Evolutionary conservation across 2,888 invertebrate genomes (phyloP).

Genomic region (Buathra laborator): DNA sequence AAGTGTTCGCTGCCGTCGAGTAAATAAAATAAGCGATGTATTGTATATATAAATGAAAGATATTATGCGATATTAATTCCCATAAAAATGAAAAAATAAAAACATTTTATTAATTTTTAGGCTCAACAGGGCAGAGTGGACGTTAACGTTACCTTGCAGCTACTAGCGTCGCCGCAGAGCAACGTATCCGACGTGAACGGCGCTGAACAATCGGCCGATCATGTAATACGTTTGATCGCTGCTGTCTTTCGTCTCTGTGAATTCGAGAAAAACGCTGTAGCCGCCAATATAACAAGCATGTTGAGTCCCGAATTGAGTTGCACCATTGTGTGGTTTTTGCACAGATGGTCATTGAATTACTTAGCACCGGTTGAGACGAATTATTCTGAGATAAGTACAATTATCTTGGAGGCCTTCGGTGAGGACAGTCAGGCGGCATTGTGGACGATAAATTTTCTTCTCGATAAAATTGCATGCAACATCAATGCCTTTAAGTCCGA

Average conservation of each 20-base stretch:
- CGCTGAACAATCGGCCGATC: constrained; percentile 79
- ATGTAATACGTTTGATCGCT: constrained; percentile 88
- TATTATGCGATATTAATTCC: background rate
- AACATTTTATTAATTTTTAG: constrained; percentile 65
- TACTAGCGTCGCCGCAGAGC: constrained; percentile 85
- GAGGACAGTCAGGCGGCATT: constrained; percentile 89
- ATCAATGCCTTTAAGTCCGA: constrained; percentile 88
- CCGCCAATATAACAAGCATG: constrained; percentile 88
- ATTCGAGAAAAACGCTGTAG: constrained; percentile 91
- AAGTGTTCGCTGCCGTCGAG: no score
- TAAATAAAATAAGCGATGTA: no score
- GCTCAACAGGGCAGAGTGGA: constrained; percentile 80
- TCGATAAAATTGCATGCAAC: constrained; percentile 89
- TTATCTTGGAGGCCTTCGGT: constrained; percentile 88
- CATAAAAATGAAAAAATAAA: background rate
- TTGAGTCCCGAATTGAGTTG: constrained; percentile 93
- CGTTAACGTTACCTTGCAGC: constrained; percentile 85
- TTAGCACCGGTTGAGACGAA: constrained; percentile 86
- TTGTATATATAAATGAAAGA: no score
- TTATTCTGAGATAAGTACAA: constrained; percentile 87
- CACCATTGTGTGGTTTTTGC: constrained; percentile 92
- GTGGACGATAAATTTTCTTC: constrained; percentile 88
- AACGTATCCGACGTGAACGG: constrained; percentile 79
- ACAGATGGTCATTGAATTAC: constrained; percentile 92
- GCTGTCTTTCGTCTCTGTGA: constrained; percentile 91